A percentile compares a stretch with the other conserved stretches of the same genome.
Conservation (phyloP, 92 coral and sea anemone genomes). For the Siderastrea radians region DNA sequence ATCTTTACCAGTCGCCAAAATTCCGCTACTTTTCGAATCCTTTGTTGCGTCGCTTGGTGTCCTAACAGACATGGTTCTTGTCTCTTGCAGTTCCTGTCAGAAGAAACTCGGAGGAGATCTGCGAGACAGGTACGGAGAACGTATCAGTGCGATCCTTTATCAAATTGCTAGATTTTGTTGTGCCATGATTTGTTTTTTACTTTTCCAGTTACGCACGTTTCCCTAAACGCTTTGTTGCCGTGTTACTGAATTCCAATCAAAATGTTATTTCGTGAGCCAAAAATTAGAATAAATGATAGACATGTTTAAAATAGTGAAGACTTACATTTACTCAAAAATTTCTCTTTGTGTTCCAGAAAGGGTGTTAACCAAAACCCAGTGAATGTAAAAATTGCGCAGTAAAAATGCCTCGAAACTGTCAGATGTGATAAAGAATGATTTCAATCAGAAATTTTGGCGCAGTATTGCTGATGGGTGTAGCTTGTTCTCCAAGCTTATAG, state of each 20-base stretch:
- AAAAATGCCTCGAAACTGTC: no score
- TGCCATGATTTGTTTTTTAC: not conserved
- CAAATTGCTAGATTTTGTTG: not conserved
- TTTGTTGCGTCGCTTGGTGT: not conserved
- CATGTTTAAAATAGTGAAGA: no score
- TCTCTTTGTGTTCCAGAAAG: no score
- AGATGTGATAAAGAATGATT: no score
- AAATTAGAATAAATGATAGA: no score
- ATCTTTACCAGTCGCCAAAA: not conserved
- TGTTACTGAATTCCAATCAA: no score
- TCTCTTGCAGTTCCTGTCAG: slow-evolving; percentile 45
- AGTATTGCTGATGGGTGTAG: not conserved
- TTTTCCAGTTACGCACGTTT: not conserved
- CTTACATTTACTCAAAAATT: no score
- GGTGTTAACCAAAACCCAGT: no score
- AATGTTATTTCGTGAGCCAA: no score
- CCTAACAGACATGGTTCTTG: not conserved
- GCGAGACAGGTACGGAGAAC: slow-evolving; percentile 25
- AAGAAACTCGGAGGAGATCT: slow-evolving; percentile 24
- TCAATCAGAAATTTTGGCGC: not conserved
- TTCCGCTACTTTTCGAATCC: not conserved
- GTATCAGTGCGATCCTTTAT: not conserved
- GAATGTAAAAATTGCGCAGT: no score
- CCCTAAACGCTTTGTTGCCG: not conserved
- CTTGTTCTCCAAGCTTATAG: not conserved